Percentiles rank a stretch among this genome's conserved stretches.
phyloP scores from a whole-genome alignment of 2,113 vertebrate species.

The human region DNA sequence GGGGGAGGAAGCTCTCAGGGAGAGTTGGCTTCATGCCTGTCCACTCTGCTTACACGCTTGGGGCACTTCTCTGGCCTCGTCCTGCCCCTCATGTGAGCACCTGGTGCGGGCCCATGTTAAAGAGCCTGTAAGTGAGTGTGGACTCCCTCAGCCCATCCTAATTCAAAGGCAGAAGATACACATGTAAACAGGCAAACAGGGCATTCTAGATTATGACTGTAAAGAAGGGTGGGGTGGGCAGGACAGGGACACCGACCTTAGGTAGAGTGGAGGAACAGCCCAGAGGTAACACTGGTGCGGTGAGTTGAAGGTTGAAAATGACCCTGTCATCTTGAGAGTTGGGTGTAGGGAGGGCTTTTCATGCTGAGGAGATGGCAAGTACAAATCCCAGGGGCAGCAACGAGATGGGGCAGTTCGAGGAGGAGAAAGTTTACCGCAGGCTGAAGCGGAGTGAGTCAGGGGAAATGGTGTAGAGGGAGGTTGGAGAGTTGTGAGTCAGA shows the following conservation, averaged over 20 bases:
- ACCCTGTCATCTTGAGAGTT: not conserved
- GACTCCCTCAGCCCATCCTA: not conserved
- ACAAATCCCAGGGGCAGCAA: not conserved
- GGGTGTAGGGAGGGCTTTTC: not conserved
- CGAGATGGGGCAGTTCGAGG: not conserved
- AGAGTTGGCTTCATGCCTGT: not conserved
- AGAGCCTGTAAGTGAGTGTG: not conserved
- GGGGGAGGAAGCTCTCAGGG: not conserved
- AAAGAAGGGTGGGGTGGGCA: not conserved
- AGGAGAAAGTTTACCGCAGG: not conserved
- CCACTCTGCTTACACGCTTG: not conserved
- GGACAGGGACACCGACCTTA: not conserved
- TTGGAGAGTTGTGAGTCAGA: not conserved
- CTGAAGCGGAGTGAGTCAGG: not conserved
- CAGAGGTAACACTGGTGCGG: rapidly evolving
- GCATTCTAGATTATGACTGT: not conserved
- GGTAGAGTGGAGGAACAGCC: not conserved
- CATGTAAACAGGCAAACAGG: not conserved
- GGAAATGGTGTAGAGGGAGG: not conserved
- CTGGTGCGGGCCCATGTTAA: not conserved
- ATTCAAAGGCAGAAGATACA: not conserved
- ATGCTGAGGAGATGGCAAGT: not conserved
- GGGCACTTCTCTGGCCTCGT: not conserved
- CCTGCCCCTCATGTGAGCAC: not conserved
- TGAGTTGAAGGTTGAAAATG: not conserved